Evolutionary conservation across 2,797 vertebrate genomes (phyloP).

Genomic region (Sardinella longiceps): DNA sequence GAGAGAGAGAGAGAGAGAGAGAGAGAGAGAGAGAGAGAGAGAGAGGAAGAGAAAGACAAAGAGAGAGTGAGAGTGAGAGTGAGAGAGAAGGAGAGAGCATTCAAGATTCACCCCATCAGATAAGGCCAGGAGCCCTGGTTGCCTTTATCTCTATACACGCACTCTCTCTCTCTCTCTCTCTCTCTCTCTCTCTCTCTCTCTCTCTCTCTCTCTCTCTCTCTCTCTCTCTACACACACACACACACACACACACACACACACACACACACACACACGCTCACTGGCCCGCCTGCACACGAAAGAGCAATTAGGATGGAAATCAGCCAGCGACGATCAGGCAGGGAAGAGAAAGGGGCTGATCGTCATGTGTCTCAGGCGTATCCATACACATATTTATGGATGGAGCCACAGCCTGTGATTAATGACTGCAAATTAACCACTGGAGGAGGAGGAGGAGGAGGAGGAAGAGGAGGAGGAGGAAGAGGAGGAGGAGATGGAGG

Average conservation of each 20-base stretch:
- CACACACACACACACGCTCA: no score
- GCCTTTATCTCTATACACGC: not conserved
- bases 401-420: not conserved
- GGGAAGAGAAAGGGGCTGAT: not conserved
- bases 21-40: constrained; percentile 26
- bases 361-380: not conserved
- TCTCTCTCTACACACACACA: no score
- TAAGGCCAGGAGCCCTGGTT: not conserved
- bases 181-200: no score
- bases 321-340: not conserved
- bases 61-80: constrained; percentile 8
- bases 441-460: not conserved
- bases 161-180: no score
- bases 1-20: not conserved
- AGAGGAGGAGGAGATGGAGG: not conserved
- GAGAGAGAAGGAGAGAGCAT: not conserved
- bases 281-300: no score
- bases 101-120: not conserved
- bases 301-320: not conserved
- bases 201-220: no score
- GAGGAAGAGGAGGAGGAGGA: not conserved
- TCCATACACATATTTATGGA: not conserved
- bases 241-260: no score
- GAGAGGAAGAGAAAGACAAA: not conserved
- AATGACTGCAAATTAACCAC: not conserved